Conservation (phyloP, 2,888 invertebrate genomes). For the Andrena haemorrhoa region DNA sequence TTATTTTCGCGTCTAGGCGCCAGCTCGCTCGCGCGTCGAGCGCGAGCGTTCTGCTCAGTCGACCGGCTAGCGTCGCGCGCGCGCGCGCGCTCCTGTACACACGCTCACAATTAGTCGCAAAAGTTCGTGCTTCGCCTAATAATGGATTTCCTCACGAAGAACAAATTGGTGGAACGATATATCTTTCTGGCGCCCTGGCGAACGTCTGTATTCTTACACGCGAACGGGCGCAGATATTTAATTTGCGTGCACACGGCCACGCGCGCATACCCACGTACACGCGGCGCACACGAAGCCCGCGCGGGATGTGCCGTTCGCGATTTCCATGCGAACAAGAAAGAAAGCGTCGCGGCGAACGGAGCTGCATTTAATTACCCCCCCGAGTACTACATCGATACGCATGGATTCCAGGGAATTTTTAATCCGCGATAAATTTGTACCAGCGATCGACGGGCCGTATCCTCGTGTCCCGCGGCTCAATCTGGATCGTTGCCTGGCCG, state of each 20-base stretch:
- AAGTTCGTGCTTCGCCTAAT: conserved; percentile 81
- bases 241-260: conserved; percentile 75
- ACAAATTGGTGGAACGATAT: conserved; percentile 82
- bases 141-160: conserved; percentile 82
- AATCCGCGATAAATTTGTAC: conserved; percentile 56
- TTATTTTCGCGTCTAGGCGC: conserved; percentile 54
- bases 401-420: conserved; percentile 57
- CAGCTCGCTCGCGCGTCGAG: conserved; percentile 30
- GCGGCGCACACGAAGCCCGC: conserved; percentile 20
- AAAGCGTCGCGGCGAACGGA: background rate
- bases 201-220: conserved; percentile 77
- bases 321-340: conserved; percentile 47
- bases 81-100: conserved; percentile 48
- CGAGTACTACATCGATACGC: conserved; percentile 41
- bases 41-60: conserved; percentile 40
- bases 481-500: conserved; percentile 37
- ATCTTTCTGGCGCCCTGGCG: conserved; percentile 79
- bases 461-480: conserved; percentile 40
- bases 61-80: conserved; percentile 10
- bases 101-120: conserved; percentile 74
- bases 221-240: conserved; percentile 79
- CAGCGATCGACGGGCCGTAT: background rate
- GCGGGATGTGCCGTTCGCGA: conserved; percentile 46
- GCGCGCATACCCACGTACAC: conserved; percentile 6
- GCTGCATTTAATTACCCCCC: conserved; percentile 62